Conservation (phyloP, 2,797 vertebrate genomes). For the Vireo griseus region DNA sequence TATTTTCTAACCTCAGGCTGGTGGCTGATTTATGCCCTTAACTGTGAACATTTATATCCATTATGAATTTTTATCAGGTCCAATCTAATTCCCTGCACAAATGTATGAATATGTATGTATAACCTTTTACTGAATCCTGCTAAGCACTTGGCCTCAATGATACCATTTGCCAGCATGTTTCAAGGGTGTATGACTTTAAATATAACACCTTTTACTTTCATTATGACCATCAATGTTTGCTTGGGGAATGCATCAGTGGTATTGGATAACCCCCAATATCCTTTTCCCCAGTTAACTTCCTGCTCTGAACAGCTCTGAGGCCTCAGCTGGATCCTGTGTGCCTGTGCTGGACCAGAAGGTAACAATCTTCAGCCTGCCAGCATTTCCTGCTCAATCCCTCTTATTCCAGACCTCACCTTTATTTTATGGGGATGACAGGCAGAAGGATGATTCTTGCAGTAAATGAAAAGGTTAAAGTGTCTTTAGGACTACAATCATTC, state of each 20-base stretch:
- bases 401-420: not conserved
- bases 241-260: not conserved
- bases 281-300: not conserved
- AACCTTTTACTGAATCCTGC: slow-evolving; percentile 42
- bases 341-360: not conserved
- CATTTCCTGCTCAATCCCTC: not conserved
- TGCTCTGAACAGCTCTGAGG: not conserved
- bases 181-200: not conserved
- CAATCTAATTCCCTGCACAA: slow-evolving; percentile 36
- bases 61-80: slow-evolving; percentile 49
- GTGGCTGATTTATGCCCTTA: slow-evolving; percentile 50
- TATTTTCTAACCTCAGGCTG: slow-evolving; percentile 41
- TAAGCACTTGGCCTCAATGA: not conserved
- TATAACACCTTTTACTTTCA: not conserved
- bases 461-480: slow-evolving; percentile 1
- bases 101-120: slow-evolving; percentile 56
- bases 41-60: slow-evolving; percentile 45
- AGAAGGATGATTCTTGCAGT: not conserved
- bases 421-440: not conserved
- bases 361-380: not conserved
- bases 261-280: not conserved
- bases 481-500: not conserved
- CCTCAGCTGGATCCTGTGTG: not conserved
- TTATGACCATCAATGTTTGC: not conserved
- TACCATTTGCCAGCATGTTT: not conserved